Evolutionary conservation across 2,888 invertebrate species (phyloP).

Genomic region (Drosophila algonquin): DNA sequence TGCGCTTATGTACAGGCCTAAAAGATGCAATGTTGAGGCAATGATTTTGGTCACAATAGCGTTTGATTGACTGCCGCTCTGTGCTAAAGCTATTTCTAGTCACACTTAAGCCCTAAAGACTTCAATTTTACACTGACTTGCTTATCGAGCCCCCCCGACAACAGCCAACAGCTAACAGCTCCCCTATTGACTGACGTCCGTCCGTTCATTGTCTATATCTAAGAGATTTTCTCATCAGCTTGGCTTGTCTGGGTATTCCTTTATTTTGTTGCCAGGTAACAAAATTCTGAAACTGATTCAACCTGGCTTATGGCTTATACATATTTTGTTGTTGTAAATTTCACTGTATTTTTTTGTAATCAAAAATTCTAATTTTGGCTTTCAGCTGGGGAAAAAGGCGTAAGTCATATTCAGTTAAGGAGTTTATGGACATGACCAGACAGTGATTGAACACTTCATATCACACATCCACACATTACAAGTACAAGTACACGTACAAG

Average conservation of each 20-base stretch:
- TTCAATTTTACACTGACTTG: constrained; percentile 53
- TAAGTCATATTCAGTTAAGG: background rate
- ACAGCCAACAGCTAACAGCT: constrained; percentile 33
- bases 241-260: constrained; percentile 35
- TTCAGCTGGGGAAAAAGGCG: constrained; percentile 2
- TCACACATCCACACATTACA: background rate
- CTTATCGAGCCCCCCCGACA: constrained; percentile 57
- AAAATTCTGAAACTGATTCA: constrained; percentile 3
- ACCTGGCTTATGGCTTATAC: background rate
- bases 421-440: constrained; percentile 49
- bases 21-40: constrained; percentile 3
- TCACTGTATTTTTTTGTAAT: background rate
- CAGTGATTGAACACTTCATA: constrained; percentile 34
- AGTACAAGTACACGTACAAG: too few species aligned
- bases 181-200: constrained; percentile 22
- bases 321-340: constrained; percentile 1
- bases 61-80: constrained; percentile 61
- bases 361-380: constrained; percentile 4
- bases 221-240: constrained; percentile 63
- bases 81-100: constrained; percentile 46
- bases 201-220: constrained; percentile 34
- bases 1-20: background rate
- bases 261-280: constrained; percentile 38
- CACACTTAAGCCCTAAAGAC: constrained; percentile 52
- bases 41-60: constrained; percentile 8